Base-by-base conservation (phyloP, 2,888 invertebrate genomes). In the Argyresthia albistria region DNA sequence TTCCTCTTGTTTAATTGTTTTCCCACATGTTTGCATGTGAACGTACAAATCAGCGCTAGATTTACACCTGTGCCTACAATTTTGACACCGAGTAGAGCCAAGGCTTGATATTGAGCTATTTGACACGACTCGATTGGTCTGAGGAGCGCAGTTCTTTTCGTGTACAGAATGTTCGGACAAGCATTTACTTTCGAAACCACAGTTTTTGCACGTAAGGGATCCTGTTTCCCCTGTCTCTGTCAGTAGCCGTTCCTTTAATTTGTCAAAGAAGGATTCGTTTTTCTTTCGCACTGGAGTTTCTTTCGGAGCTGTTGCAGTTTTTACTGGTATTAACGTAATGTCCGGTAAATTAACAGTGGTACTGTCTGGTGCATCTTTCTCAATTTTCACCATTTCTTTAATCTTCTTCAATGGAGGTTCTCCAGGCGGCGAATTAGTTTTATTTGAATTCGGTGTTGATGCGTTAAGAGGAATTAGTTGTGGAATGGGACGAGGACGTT, bases 31-130 rank as follows among this genome's bases (percentile, higher is more conserved):
- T 75, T 92, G 91, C 72, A 95, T 83, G 70, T 96, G 96, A 55
- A 91, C 82, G 57, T 92, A 87, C 49, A 96, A 87, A 78, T 95
- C 96, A 4, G 91, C 90, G 61, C 94, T 94, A 35, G 94, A 94
- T 80, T 96, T 96, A 76, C 95, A 96, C 56, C 95, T 90, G 72
- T 95, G 95, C 58, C 95, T 90, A 73, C 96, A 96, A 70, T 93
- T 92, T 75, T 95, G 95, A 71, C 96, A 96, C 55, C 96, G 90
- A 50, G 94, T 93, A 11, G 95, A 93, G 57, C 92, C 91, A 63
- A 88, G 74, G 60, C 82, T 89, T 47, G 88, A 73, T 56, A 81
- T 78, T 39, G 87, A 66, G 8, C 88, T 71, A 58, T 75, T 84
- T 47, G 76, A 57, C 51, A 70, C 63, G 45, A 69, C 63, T 55